These are phyloP conservation scores for Gandaritis pyraliata DNA, from an alignment of 2,888 invertebrate genomes.

Conservation along the genomic window DNA sequence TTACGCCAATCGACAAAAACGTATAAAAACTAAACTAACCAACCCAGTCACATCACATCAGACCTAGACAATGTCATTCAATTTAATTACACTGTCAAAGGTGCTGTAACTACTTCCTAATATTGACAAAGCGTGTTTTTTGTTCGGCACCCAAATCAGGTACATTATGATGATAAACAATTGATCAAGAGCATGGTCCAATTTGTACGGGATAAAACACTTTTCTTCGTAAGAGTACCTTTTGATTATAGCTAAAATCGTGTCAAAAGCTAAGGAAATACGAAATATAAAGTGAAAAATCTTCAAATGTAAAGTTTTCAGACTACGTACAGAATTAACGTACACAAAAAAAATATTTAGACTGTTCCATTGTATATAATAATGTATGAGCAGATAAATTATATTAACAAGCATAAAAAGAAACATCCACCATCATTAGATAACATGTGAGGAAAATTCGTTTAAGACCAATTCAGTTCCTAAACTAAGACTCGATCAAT, in stretches of 20 bases:
- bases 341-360: too few relatives aligned
- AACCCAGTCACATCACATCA: constrained; percentile 54
- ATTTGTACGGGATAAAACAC: neutral
- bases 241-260: too few relatives aligned
- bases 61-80: constrained; percentile 55
- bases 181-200: neutral
- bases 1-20: neutral
- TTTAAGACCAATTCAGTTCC: constrained; percentile 40
- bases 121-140: constrained; percentile 72
- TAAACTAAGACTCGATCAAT: constrained; percentile 50
- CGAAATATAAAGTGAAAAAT: too few relatives aligned
- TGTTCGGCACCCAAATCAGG: constrained; percentile 55
- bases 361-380: too few relatives aligned
- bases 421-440: too few relatives aligned
- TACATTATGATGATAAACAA: constrained; percentile 6
- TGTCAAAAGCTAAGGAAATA: too few relatives aligned
- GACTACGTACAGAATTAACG: too few relatives aligned
- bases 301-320: too few relatives aligned
- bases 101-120: constrained; percentile 78
- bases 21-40: neutral
- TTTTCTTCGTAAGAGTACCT: too few relatives aligned
- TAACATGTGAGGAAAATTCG: constrained; percentile 17
- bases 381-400: too few relatives aligned
- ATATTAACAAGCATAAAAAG: too few relatives aligned
- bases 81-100: constrained; percentile 71